Evolutionary conservation across 2,113 vertebrate species (phyloP).

Genomic region (Crypturellus undulatus): DNA sequence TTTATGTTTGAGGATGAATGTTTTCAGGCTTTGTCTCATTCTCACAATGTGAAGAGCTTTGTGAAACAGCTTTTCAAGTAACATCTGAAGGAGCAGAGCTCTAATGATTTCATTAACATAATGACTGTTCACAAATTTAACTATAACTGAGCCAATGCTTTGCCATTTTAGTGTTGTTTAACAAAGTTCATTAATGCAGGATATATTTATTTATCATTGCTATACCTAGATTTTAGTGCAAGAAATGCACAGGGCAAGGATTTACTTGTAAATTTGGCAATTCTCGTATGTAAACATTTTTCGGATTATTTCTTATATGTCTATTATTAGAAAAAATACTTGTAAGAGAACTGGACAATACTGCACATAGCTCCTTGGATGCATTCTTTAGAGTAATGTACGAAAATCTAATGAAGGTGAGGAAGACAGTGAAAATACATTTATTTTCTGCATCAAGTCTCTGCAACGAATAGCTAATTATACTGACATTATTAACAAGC

Average conservation of each 20-base stretch:
- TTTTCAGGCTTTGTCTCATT: not conserved
- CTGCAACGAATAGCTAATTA: not conserved
- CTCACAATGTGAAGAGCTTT: not conserved
- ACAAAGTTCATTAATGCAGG: not conserved
- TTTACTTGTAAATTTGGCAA: not conserved
- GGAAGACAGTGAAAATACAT: not conserved
- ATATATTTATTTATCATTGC: not conserved
- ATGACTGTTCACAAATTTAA: slow-evolving; percentile 38
- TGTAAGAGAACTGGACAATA: not conserved
- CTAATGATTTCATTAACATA: slow-evolving; percentile 53
- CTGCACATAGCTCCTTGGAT: not conserved
- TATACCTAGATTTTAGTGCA: not conserved
- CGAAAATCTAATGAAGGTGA: not conserved
- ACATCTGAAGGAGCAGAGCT: slow-evolving; percentile 15
- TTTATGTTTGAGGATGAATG: not conserved
- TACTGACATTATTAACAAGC: not conserved
- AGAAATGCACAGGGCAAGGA: not conserved
- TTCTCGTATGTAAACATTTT: not conserved
- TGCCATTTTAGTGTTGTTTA: not conserved
- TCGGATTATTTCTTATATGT: not conserved
- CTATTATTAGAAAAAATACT: not conserved
- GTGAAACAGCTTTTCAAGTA: slow-evolving; percentile 47
- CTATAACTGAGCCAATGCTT: slow-evolving; percentile 26
- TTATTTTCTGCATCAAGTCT: not conserved
- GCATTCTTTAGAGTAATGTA: not conserved